Base-by-base conservation (phyloP, 2,797 vertebrate genomes). In the Petrocephalus sullivani region DNA sequence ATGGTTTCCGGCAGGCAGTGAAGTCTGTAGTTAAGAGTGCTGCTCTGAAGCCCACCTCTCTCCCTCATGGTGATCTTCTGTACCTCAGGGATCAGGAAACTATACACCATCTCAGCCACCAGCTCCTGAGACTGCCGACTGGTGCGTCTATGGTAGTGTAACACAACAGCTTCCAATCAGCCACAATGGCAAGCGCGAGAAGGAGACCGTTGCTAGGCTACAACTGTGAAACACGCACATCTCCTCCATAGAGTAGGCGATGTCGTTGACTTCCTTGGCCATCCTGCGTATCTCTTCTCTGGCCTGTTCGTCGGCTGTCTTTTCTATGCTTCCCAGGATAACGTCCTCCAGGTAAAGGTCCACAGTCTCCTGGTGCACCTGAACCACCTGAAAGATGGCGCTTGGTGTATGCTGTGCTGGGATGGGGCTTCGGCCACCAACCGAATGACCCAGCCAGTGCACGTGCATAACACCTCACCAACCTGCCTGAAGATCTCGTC, bases 401-500 rank as follows among this genome's bases (percentile, higher is more conserved):
- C 58, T 12, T 21, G 2, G 19, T 83, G 4, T 19, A 46, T 83
- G 49, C 49, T 83, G 21, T 83, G 46, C 81, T 53, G 81, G 81
- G 41, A 23, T 46, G 10, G 41, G 23, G 19, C 81, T 46, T 53
- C 46, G n/a, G 41, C 41, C 7, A 23, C 81, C 9, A 83, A 9
- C 49, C 51, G 49, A 51, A n/a, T 49, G 12, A 10, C 19, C 10
- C 81, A 21, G 16, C 5, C 37, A 16, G 28, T n/a, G 3, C 37
- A 49, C 4, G 33, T 49, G 8, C 10, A 53, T 23, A 53, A 53
- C n/a, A 21, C 19, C n/a, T n/a, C 2, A 10, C 81, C 1, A 3
- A 93, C 98, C 95, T 99, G 96, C 95, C 90, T 97, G 92, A 99
- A 99, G 91, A 98, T 95, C 90, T 97, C 94, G 28, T 99, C 98